Evolutionary conservation across 2,797 vertebrate genomes (phyloP).

Genomic region (Catharus ustulatus): DNA sequence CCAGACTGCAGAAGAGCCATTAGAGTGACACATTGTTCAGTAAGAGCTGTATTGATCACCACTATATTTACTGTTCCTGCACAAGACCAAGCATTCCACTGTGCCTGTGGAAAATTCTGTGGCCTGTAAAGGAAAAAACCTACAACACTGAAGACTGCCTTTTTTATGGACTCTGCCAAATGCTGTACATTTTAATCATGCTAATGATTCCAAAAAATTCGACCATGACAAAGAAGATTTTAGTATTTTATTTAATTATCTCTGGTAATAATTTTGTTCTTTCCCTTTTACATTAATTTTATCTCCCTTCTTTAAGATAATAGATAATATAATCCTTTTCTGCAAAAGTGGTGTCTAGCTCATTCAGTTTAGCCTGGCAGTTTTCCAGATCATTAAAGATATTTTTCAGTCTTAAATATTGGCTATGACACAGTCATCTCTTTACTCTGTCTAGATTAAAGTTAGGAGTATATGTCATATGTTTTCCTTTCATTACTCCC

Average conservation of each 20-base stretch:
- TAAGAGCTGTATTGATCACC: background rate
- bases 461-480: background rate
- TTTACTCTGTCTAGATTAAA: conserved; percentile 8
- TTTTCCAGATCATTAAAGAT: conserved; percentile 23
- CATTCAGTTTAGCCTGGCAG: background rate
- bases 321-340: background rate
- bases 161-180: background rate
- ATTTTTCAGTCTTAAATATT: conserved; percentile 26
- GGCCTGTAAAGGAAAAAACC: background rate
- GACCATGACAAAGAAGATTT: background rate
- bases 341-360: background rate
- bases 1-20: background rate
- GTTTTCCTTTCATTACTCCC: conserved; percentile 47
- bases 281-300: conserved; percentile 5
- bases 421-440: background rate
- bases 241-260: background rate
- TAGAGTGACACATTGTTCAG: background rate
- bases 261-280: conserved; percentile 6
- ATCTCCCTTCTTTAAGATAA: background rate
- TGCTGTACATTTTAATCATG: background rate
- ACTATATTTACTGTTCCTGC: background rate
- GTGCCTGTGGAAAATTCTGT: background rate
- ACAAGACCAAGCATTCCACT: background rate
- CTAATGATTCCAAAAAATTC: background rate
- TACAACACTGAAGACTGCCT: background rate